Base-by-base conservation (phyloP, 2,113 vertebrate species). In the Atrichornis clamosus region DNA sequence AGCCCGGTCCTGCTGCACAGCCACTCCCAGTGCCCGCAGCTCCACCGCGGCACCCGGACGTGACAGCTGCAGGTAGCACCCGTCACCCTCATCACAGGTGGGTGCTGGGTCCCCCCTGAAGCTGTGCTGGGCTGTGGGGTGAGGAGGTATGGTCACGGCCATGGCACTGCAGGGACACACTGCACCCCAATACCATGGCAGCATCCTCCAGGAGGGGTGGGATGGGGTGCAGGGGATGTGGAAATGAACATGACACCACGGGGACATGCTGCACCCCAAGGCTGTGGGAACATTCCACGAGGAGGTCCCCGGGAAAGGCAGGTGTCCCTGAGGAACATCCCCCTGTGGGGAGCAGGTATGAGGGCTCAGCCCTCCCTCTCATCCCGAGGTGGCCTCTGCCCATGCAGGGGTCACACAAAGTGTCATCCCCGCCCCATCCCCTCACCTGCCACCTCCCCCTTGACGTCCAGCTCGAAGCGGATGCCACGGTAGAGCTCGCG, bases 21-120 rank as follows among this genome's bases (percentile, higher is more conserved):
- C 77, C 1, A 80, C 90, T 5, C 97, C 97, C 97, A 99, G 96
- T 0, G 97, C 96, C 7, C 98, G 98, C 98, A 99, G 98, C 98
- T 99, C 99, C 98, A 99, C 56, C 0, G 98, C 97, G 1, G 96
- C 97, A 2, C 98, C 94, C 2, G 98, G 97, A n/a, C 98, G 98
- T 0, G 98, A 93, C 32, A 98, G 98, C 60, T 98, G 98, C 75
- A 99, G 97, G 15, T 99, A 99, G 92, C 99, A 99, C 13, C 99
- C 99, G 0, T 99, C 99, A 1, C 98, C 98, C 15, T 99, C 99
- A 2, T 99, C 98, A 1, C 96, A 85, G 4, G 91, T 13, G 4
- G 93, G 91, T 1, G 12, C 97, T 4, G 87, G 47, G 32, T 79
- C 81, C 59, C 6, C 77, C 10, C 97, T 41, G 2, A 97, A 90